phyloP scores from a whole-genome alignment of 1,140 invertebrate genomes.

The Drosophila arawakana region DNA sequence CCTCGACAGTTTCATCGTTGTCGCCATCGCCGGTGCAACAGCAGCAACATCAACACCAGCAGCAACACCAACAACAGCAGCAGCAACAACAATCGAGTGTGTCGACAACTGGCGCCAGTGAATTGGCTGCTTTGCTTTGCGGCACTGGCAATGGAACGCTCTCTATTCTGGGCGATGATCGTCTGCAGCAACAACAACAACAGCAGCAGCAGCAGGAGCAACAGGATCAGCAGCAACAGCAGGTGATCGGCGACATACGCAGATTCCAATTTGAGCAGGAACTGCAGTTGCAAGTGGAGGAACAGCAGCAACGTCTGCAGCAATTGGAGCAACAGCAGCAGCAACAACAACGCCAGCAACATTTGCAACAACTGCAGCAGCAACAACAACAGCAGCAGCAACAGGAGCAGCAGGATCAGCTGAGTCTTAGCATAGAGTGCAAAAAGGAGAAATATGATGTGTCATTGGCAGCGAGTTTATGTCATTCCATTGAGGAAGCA shows the following conservation, averaged over 20 bases:
- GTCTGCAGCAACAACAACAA: constrained; percentile 33
- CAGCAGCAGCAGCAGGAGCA: constrained; percentile 29
- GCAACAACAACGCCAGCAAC: constrained; percentile 49
- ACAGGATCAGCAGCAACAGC: constrained; percentile 24
- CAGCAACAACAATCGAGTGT: constrained; percentile 59
- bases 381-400: constrained; percentile 51
- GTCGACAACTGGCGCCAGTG: constrained; percentile 70
- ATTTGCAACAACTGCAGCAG: constrained; percentile 54
- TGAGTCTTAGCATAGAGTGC: constrained; percentile 76
- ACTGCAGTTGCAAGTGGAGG: constrained; percentile 59
- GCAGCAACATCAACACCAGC: constrained; percentile 63
- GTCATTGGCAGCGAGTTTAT: constrained; percentile 61
- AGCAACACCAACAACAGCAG: constrained; percentile 45
- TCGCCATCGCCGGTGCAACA: constrained; percentile 78
- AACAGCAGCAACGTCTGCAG: constrained; percentile 59
- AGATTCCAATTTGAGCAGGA: constrained; percentile 62
- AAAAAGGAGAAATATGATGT: constrained; percentile 80
- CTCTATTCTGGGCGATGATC: constrained; percentile 65
- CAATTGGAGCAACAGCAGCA: constrained; percentile 61
- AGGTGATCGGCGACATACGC: constrained; percentile 41
- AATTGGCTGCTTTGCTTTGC: constrained; percentile 75
- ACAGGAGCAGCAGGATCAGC: constrained; percentile 65
- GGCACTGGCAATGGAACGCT: constrained; percentile 71
- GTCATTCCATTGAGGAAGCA: constrained; percentile 78
- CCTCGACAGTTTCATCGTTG: constrained; percentile 78